Evolutionary conservation across 2,113 vertebrate genomes (phyloP).

Genomic region (Lampris megalopsis): DNA sequence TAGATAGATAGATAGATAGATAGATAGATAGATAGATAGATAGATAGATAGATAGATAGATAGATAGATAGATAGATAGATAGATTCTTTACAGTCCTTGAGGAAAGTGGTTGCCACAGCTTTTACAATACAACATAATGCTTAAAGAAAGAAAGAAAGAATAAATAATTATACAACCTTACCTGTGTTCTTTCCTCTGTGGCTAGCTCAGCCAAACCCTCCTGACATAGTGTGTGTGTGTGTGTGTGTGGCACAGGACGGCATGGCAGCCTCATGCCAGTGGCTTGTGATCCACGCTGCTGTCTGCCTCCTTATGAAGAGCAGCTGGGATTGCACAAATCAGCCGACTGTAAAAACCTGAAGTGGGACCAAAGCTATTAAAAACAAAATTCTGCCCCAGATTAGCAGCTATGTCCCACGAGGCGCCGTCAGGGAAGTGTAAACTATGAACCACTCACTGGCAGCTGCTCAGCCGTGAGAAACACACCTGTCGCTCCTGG

Average conservation of each 20-base stretch:
- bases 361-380: constrained; percentile 18
- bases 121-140: too few species aligned
- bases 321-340: constrained; percentile 65
- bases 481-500: constrained; percentile 67
- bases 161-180: constrained; percentile 28
- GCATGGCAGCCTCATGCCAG: constrained; percentile 48
- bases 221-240: constrained; percentile 57
- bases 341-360: constrained; percentile 58
- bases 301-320: constrained; percentile 40
- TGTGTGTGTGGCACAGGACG: constrained; percentile 31
- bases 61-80: too few species aligned
- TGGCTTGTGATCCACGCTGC: constrained; percentile 57
- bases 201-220: constrained; percentile 45
- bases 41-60: too few species aligned
- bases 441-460: constrained; percentile 35
- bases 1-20: too few species aligned
- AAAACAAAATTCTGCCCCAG: constrained; percentile 50
- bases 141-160: not conserved
- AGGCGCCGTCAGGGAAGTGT: constrained; percentile 57
- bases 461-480: constrained; percentile 66
- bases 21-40: too few species aligned
- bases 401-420: constrained; percentile 49
- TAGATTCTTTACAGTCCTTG: too few species aligned
- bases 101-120: too few species aligned
- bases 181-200: constrained; percentile 37